Conservation (phyloP, 1,140 invertebrate genomes). For the Gonioctena quinquepunctata region DNA sequence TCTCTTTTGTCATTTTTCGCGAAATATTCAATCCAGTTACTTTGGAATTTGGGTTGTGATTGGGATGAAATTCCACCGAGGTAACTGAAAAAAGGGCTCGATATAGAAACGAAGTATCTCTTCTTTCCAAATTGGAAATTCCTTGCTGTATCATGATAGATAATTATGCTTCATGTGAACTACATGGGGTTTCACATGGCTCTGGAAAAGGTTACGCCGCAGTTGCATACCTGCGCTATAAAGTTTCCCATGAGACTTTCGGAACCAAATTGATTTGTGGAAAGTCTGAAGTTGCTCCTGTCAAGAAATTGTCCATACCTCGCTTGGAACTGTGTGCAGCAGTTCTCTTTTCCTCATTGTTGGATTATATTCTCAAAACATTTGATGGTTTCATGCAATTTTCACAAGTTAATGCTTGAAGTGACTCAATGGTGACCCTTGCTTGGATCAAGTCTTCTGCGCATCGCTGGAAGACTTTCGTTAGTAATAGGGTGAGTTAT, state of each 20-base stretch:
- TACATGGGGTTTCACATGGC: conserved; percentile 22
- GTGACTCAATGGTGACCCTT: conserved; percentile 31
- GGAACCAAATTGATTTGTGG: conserved; percentile 33
- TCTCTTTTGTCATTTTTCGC: neutral
- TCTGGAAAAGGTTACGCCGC: neutral
- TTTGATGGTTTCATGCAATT: conserved; percentile 38
- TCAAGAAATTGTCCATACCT: neutral
- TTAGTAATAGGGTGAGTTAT: conserved; percentile 50
- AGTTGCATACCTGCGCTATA: conserved; percentile 24
- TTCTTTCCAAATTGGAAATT: neutral
- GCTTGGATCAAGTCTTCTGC: conserved; percentile 27
- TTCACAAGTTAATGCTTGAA: conserved; percentile 18
- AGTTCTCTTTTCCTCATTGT: no score
- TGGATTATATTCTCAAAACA: no score
- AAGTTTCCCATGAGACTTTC: conserved; percentile 9
- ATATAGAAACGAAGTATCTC: neutral
- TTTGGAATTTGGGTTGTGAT: conserved; percentile 8
- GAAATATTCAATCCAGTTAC: conserved; percentile 16
- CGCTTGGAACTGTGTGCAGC: conserved; percentile 30
- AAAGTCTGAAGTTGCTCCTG: no score
- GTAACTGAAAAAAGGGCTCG: neutral
- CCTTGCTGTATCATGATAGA: neutral
- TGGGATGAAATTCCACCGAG: conserved; percentile 18
- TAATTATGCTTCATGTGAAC: neutral
- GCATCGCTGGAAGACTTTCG: conserved; percentile 45